Base-by-base conservation (phyloP, 2,797 vertebrate genomes). In the Semotilus atromaculatus region DNA sequence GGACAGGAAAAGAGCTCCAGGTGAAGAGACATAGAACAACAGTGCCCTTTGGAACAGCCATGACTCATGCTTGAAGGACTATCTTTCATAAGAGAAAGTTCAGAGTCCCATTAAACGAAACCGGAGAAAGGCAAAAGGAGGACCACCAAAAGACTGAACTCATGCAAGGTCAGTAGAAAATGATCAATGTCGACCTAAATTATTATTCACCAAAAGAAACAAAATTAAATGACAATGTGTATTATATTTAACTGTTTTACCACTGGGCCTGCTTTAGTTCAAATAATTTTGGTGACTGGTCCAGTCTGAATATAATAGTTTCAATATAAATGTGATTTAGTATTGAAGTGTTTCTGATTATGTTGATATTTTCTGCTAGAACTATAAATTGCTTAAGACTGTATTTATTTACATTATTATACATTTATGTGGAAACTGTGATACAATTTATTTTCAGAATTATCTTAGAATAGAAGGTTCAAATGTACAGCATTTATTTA, bases 21-120 rank as follows among this genome's bases (percentile, higher is more conserved):
- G 14, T 62, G 36, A 31, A 86, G 43, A 68, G 48, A 80, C 48
- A 70, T 18, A 9, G 16, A 81, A 80, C 29, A 76, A 23, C 2
- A 55, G 40, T 75, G 85, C 58, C 62, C 86, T 86, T 89, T 77
- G 82, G 66, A 89, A 83, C 72, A 14, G 71, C 62, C 43, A 58
- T 77, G 72, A 78, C 67, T 86, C 62, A 80, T 80, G 74, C 18
- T 19, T 60, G 26, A 31, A 85, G 55, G 38, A 75, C 40, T 68
- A 16, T 36, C 58, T 58, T 77, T 80, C 26, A 68, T 58, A 38
- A 40, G 23, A 58, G 70, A 82, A 78, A 45, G 58, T 86, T 64
- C 77, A 75, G 19, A 83, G 73, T 83, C 34, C 38, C 13, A 34
- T 66, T 51, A 43, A 78, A 84, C 48, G 19, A 79, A 67, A 48